phyloP scores from a whole-genome alignment of 2,888 invertebrate genomes.

The Phortica magna region DNA sequence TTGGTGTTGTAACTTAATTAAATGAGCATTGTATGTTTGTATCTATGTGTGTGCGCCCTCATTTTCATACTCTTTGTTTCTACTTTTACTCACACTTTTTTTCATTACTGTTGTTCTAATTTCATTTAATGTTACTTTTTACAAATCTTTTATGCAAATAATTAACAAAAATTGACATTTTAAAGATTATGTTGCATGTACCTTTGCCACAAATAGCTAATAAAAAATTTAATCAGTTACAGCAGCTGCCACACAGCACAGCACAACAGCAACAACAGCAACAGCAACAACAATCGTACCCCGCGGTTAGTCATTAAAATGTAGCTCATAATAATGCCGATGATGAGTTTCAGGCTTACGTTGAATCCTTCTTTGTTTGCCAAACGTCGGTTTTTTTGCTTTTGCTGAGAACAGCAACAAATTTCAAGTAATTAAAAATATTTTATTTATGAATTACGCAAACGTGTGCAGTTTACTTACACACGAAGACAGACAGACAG shows the following conservation, averaged over 20 bases:
- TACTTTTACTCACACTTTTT: too few species aligned
- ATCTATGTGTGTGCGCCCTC: too few species aligned
- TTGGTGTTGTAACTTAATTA: conserved; percentile 27
- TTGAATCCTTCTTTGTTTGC: background rate
- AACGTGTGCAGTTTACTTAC: background rate
- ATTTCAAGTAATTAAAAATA: conserved; percentile 39
- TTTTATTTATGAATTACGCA: conserved; percentile 39
- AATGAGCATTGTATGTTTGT: conserved; percentile 23
- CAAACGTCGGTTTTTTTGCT: background rate
- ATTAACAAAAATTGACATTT: conserved; percentile 26
- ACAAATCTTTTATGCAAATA: conserved; percentile 34
- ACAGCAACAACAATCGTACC: background rate
- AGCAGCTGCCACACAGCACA: conserved; percentile 3
- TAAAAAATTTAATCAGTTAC: conserved; percentile 38
- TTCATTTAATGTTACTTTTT: background rate
- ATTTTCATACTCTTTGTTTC: too few species aligned
- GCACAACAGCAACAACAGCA: background rate
- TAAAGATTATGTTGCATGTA: conserved; percentile 26
- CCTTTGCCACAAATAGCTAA: conserved; percentile 24
- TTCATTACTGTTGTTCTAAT: background rate
- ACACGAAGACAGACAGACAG: background rate
- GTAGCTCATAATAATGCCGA: background rate
- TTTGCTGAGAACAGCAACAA: conserved; percentile 25
- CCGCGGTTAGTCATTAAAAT: conserved; percentile 5
- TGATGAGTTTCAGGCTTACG: conserved; percentile 15